phyloP scores from a whole-genome alignment of 1,140 invertebrate species.

The Ceratoteleas bidentatus region DNA sequence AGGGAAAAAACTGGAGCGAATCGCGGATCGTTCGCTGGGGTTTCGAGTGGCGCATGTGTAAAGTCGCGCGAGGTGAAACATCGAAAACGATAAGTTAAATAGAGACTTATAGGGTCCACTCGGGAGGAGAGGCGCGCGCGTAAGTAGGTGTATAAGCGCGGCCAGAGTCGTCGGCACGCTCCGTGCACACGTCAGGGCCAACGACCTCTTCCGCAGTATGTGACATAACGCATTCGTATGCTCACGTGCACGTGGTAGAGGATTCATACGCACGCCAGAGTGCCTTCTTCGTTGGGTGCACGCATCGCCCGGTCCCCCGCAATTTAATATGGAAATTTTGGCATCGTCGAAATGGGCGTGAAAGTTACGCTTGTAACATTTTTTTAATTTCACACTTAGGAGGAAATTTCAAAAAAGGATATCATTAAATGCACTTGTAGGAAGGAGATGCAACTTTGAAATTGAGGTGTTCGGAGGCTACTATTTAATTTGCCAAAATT shows the following conservation, averaged over 20 bases:
- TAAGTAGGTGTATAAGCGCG: conserved; percentile 47
- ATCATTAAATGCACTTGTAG: too few relatives aligned
- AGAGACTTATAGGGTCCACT: conserved; percentile 33
- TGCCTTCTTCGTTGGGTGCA: conserved; percentile 41
- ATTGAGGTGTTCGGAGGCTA: too few relatives aligned
- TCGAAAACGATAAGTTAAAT: conserved; percentile 37
- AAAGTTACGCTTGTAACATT: too few relatives aligned
- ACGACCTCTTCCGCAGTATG: conserved; percentile 68
- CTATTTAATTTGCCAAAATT: too few relatives aligned
- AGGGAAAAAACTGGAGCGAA: too few relatives aligned
- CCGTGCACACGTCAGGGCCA: conserved; percentile 75
- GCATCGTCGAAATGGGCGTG: too few relatives aligned
- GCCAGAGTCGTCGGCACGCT: conserved; percentile 72
- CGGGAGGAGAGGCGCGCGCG: conserved; percentile 20
- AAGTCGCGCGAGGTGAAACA: conserved; percentile 14
- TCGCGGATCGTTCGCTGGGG: background rate
- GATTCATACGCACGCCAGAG: conserved; percentile 28
- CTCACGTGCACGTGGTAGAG: conserved; percentile 46
- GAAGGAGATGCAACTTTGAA: too few relatives aligned
- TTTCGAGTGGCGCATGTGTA: background rate
- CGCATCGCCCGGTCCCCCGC: conserved; percentile 18
- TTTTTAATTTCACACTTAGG: too few relatives aligned
- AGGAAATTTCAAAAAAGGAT: too few relatives aligned
- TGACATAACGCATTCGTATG: conserved; percentile 66
- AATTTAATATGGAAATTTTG: too few relatives aligned